Percentiles rank a stretch among this genome's conserved stretches.
Evolutionary conservation across 2,113 vertebrate genomes (phyloP).

Genomic region (Promerops cafer): DNA sequence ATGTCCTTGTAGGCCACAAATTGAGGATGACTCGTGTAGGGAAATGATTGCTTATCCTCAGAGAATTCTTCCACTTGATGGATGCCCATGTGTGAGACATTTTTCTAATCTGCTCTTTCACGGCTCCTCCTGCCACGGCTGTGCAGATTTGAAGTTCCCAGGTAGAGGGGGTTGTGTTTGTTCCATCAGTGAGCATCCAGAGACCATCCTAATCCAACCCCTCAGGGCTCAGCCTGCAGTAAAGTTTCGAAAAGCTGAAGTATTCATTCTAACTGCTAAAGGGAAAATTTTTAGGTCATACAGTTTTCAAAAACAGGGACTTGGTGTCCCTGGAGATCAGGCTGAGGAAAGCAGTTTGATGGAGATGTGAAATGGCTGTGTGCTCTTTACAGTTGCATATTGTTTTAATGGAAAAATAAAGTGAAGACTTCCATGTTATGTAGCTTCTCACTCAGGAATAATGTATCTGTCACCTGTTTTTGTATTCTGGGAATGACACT

Average conservation of each 20-base stretch:
- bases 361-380: not conserved
- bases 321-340: not conserved
- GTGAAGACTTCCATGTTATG: not conserved
- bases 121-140: not conserved
- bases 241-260: not conserved
- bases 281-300: not conserved
- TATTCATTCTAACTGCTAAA: not conserved
- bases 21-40: fast-evolving
- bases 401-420: not conserved
- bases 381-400: not conserved
- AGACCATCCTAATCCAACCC: not conserved
- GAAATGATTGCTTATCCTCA: not conserved
- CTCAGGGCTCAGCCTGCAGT: not conserved
- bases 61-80: not conserved
- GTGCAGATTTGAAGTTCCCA: not conserved
- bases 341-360: not conserved
- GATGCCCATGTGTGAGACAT: not conserved
- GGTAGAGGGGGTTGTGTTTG: not conserved
- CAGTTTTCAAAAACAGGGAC: not conserved
- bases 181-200: not conserved
- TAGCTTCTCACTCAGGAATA: not conserved
- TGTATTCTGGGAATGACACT: not conserved
- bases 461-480: not conserved
- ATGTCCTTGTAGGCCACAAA: not conserved
- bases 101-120: not conserved